A percentile compares a stretch with the other conserved stretches of the same genome.
Conservation (phyloP, 1,140 invertebrate species). For the Brachystomella parvula region DNA sequence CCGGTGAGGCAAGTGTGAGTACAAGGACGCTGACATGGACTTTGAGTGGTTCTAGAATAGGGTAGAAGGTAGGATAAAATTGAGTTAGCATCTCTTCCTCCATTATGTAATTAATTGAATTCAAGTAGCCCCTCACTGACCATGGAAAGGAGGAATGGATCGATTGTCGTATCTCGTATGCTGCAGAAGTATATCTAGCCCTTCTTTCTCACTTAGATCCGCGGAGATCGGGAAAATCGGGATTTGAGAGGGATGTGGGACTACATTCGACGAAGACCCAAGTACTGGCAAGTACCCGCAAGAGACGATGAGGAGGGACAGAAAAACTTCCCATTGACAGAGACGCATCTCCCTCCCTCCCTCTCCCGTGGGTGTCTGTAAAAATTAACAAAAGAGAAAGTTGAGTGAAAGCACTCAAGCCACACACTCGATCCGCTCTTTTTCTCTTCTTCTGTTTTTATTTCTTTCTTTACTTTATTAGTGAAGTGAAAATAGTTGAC, state of each 20-base stretch:
- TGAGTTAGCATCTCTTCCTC: background rate
- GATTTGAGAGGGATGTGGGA: background rate
- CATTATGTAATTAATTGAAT: background rate
- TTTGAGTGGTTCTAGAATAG: conserved; percentile 69
- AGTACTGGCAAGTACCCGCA: conserved; percentile 2
- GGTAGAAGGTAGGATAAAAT: conserved; percentile 7
- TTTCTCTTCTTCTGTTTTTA: background rate
- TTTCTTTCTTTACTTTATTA: background rate
- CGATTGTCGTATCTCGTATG: conserved; percentile 38
- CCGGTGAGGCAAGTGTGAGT: conserved; percentile 82
- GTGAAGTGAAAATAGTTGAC: background rate
- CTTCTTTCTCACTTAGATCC: conserved; percentile 36
- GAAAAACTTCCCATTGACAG: background rate
- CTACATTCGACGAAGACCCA: background rate
- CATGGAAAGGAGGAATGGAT: conserved; percentile 34
- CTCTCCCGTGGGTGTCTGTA: too few species aligned
- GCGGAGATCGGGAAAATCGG: background rate
- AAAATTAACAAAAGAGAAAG: too few species aligned
- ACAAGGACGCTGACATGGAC: conserved; percentile 86
- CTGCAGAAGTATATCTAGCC: conserved; percentile 39
- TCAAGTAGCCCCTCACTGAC: conserved; percentile 10
- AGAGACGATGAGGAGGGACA: background rate
- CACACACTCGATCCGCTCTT: too few species aligned
- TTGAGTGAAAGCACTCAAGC: too few species aligned
- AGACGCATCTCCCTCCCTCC: background rate